Conservation (phyloP, 2,113 vertebrate species). For the Chamaea fasciata region DNA sequence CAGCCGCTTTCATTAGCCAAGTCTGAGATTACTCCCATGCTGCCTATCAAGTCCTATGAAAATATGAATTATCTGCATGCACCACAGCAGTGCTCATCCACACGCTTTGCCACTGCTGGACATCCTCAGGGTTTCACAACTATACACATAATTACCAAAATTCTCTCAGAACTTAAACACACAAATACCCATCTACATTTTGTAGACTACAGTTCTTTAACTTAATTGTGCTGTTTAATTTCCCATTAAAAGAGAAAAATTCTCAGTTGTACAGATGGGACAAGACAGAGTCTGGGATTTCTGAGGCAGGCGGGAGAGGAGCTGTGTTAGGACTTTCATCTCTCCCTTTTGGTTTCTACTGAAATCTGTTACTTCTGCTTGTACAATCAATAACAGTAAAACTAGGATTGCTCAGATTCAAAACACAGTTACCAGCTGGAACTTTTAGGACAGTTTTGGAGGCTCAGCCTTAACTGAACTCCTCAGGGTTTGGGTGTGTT, state of each 20-base stretch:
- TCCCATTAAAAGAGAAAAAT: background rate
- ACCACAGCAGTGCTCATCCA: background rate
- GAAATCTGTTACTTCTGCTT: background rate
- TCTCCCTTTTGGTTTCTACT: background rate
- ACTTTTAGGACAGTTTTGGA: background rate
- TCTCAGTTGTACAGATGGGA: background rate
- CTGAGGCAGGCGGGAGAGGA: accelerated
- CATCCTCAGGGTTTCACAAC: background rate
- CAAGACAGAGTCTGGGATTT: background rate
- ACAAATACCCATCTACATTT: background rate
- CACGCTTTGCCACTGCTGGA: background rate
- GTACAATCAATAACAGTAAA: background rate
- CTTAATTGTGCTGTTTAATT: background rate
- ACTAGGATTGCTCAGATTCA: background rate
- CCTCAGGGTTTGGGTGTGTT: background rate
- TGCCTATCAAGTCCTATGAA: slow-evolving; percentile 22
- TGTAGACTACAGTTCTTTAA: background rate
- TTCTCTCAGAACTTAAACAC: background rate
- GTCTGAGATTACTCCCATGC: slow-evolving; percentile 27
- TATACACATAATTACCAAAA: background rate
- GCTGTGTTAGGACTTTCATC: background rate
- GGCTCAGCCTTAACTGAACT: background rate
- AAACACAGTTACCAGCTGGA: background rate
- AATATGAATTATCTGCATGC: background rate
- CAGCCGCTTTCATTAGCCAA: slow-evolving; percentile 46